A percentile compares a stretch with the other conserved stretches of the same genome.
Conservation (phyloP, 2,113 vertebrate genomes). For the Myotis brandtii region DNA sequence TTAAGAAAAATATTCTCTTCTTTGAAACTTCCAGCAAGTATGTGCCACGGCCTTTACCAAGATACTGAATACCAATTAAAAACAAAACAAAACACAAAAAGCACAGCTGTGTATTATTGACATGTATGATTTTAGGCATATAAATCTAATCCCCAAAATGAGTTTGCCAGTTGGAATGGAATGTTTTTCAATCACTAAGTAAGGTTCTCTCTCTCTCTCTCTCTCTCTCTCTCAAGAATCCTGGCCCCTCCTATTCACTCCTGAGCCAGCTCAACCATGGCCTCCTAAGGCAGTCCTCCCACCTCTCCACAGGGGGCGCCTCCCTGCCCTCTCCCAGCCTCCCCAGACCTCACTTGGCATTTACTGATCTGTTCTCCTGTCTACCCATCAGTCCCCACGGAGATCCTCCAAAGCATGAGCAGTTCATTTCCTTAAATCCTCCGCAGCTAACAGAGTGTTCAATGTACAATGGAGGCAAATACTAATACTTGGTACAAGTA, state of each 20-base stretch:
- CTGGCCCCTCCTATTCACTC: neutral
- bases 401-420: neutral
- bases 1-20: neutral
- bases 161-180: neutral
- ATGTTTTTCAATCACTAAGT: neutral
- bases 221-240: neutral
- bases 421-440: neutral
- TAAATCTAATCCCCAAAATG: neutral
- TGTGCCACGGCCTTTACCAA: accelerated
- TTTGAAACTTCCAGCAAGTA: neutral
- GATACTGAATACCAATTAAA: neutral
- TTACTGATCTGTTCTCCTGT: neutral
- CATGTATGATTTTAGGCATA: neutral
- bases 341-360: accelerated
- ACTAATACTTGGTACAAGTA: neutral
- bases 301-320: neutral
- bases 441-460: neutral
- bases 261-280: neutral
- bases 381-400: too few species aligned
- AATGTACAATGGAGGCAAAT: neutral
- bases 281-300: neutral
- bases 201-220: neutral
- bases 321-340: neutral
- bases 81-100: neutral
- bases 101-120: neutral